Evolutionary conservation across 2,888 invertebrate species (phyloP), one percentile per base, ranked within the genome.

Genomic region (Ditula angustiorana): DNA sequence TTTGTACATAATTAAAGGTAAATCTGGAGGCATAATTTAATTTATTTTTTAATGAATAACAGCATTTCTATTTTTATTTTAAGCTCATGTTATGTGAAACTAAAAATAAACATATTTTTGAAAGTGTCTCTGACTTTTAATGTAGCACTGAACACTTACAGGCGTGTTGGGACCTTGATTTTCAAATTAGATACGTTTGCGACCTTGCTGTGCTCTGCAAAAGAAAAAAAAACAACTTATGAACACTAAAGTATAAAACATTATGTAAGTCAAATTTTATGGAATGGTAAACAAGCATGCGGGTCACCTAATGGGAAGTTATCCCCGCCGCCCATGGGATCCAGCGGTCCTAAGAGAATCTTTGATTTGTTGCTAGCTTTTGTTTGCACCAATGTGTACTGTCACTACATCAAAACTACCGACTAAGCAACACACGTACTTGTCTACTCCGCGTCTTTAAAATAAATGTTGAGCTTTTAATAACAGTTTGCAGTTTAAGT

Each of bases 1-100:
- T 83, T 87, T 90, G 89, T 89, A 89, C 78, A 90, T 89, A 90
- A 78, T 71, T 75, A 80, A 79, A 85, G 78, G 83, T 73, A 80
- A 82, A 81, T 73, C 83, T 77, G 88, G 88, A 90, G 90, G 90
- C 88, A 88, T 87, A 86, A 81, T 82, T 82, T 86, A 87, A 85
- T 86, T 87, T 88, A 86, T 88, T 88, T 78, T n/a, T 76, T 78
- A 79, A 77, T 73, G 71, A 72, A 74, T 78, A 79, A 82, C 79
- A 78, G 73, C 80, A 80, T 82, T 83, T 83, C 75, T 79, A 80
- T 86, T 83, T 82, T 84, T 83, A 82, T 81, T 77, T 71, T 74
- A 84, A 82, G 78, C 80, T 84, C 76, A 80, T 79, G 81, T 71
- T 75, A 47, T 79, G 80, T 79, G 82, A 81, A 74, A 85, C 78